Evolutionary conservation across 37 sponge, comb jelly and placozoan species (phyloP), one percentile per base, ranked within the genome.

Genomic region (Halichondria panicea): DNA sequence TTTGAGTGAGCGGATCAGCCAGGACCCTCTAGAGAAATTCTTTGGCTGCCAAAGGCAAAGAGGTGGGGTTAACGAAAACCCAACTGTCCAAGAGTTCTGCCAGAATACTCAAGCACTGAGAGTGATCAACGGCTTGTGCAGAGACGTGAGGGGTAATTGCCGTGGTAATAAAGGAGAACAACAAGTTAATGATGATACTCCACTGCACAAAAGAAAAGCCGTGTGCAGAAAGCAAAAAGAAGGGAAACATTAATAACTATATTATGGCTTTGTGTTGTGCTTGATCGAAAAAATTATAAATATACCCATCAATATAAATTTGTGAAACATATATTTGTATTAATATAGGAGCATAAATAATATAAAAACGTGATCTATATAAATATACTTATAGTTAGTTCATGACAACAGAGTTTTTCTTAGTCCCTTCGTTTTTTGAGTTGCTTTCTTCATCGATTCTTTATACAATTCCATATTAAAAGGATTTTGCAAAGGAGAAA

Each of bases 1-100:
- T 63, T 63, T 82, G 36, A 82, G 83, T 64, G 52, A 63, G 52
- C 44, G 41, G 1, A 53, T 82, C 18, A 39, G 54, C 28, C 83
- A 82, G 36, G 83, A 82, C 32, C 74, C 68, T 0, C 58, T 82
- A 3, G 74, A 82, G 74, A 82, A 82, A 36, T 82, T 82, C 53
- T 82, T 82, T 50, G 74, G 83, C 30, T 68, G 41, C 55, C 83
- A 82, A 40, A 15, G 83, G 52, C 83, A 82, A 53, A 24, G 63
- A 24, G 74, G 83, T 37, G 58, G 75, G 22, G 66, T 69, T 40
- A 43, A 66, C 66, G 82, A 81, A 41, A 81, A 81, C 54, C 72
- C 82, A 24, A 81, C 36, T 33, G 82, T 81, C 63, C 30, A 72
- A 63, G 74, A 82, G 58, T 81, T 81, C 43, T 59, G 71, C 36